phyloP scores from a whole-genome alignment of 2,113 vertebrate genomes.

The Antechinus flavipes region DNA sequence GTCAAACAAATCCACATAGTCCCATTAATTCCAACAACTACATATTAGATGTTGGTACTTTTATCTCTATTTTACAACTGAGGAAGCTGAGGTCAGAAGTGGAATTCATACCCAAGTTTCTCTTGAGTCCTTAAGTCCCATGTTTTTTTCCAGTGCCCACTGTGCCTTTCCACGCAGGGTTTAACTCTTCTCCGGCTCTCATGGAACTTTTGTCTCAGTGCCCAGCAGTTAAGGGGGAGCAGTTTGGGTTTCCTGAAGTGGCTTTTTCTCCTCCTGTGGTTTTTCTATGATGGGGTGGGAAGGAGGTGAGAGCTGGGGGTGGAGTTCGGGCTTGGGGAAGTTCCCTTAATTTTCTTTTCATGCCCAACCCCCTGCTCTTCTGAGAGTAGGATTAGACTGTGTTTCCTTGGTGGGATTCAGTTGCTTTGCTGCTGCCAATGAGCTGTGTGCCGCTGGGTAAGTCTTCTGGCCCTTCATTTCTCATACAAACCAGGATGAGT shows the following conservation, averaged over 20 bases:
- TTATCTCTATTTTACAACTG: not conserved
- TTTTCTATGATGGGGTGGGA: not conserved
- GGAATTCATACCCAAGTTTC: not conserved
- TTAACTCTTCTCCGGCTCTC: not conserved
- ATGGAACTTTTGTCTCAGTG: not conserved
- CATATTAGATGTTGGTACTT: too few species aligned
- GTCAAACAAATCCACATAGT: not conserved
- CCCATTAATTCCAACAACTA: not conserved
- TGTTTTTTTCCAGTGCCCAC: not conserved
- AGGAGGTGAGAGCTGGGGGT: not conserved
- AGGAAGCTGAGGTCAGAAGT: not conserved
- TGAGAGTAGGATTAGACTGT: not conserved
- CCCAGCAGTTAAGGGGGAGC: not conserved
- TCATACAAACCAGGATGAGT: not conserved
- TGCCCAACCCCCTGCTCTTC: not conserved
- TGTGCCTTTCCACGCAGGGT: not conserved
- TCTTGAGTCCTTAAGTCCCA: not conserved
- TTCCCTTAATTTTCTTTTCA: slow-evolving; percentile 11
- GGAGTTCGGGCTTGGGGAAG: not conserved
- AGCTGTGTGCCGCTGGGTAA: slow-evolving; percentile 2
- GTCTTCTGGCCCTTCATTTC: slow-evolving; percentile 1
- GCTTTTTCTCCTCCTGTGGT: not conserved
- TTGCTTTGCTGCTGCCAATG: not conserved
- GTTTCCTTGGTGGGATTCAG: not conserved
- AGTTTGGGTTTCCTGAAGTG: not conserved